phyloP scores from a whole-genome alignment of 2,113 vertebrate species.

The Microtus ochrogaster region DNA sequence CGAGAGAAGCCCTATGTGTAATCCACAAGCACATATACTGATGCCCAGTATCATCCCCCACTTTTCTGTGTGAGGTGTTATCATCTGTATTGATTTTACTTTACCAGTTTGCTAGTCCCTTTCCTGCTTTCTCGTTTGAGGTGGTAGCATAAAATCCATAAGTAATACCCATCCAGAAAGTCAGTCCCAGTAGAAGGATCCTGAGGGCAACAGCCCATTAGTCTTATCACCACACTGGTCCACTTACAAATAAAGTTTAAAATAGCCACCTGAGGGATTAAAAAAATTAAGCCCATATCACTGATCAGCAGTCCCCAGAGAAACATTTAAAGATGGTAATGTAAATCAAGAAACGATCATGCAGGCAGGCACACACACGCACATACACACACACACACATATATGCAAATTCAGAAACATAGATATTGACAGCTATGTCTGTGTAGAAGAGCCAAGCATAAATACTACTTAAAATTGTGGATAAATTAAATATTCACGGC shows the following conservation, averaged over 20 bases:
- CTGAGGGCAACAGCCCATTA: constrained; percentile 31
- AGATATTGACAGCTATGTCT: background rate
- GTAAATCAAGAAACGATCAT: background rate
- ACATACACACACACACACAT: no score
- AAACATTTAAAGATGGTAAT: background rate
- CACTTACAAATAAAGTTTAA: constrained; percentile 45
- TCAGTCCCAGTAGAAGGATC: constrained; percentile 39
- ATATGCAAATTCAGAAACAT: background rate
- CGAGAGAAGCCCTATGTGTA: background rate
- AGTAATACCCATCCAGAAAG: constrained; percentile 42
- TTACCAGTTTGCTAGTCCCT: constrained; percentile 49
- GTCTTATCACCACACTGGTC: constrained; percentile 5
- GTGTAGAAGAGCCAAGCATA: background rate
- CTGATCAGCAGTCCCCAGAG: background rate
- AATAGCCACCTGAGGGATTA: background rate
- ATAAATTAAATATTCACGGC: background rate
- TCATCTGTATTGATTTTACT: constrained; percentile 63
- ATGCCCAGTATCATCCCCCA: constrained; percentile 18
- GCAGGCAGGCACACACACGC: background rate
- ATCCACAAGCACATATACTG: constrained; percentile 29
- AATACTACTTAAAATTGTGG: background rate
- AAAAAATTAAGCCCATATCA: constrained; percentile 17
- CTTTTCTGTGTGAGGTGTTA: constrained; percentile 28
- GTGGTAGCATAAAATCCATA: constrained; percentile 69
- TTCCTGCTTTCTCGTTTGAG: constrained; percentile 44